Conservation (phyloP, 1,140 invertebrate genomes). For the Episyrphus balteatus region DNA sequence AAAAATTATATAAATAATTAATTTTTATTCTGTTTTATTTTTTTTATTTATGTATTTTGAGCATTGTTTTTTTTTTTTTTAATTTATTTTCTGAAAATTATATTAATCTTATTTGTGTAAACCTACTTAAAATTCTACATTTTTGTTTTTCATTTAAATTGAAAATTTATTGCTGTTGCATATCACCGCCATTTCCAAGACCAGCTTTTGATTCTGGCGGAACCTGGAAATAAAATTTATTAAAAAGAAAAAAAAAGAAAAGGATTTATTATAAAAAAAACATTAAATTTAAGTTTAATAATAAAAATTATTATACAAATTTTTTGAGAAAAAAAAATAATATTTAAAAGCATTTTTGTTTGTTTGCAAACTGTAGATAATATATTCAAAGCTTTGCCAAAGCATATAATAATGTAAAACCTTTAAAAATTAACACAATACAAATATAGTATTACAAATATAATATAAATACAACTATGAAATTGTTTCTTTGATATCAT, state of each 20-base stretch:
- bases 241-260: background rate
- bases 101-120: no score
- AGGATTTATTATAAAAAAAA: background rate
- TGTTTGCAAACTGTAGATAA: background rate
- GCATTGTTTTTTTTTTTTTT: no score
- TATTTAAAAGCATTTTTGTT: background rate
- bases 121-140: no score
- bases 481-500: no score
- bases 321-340: background rate
- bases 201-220: slow-evolving; percentile 63
- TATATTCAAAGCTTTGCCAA: background rate
- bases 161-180: slow-evolving; percentile 29
- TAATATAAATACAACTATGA: no score
- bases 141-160: no score
- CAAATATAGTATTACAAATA: background rate
- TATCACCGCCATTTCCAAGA: slow-evolving; percentile 50
- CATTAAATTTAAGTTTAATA: background rate
- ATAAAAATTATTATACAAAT: slow-evolving; percentile 2
- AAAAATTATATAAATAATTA: no score
- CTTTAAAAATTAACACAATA: background rate
- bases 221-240: slow-evolving; percentile 35
- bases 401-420: background rate
- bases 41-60: no score
- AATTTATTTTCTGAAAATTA: no score
- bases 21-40: no score